Evolutionary conservation across 1,140 invertebrate species (phyloP).

Genomic region (Sycophaga agraensis): DNA sequence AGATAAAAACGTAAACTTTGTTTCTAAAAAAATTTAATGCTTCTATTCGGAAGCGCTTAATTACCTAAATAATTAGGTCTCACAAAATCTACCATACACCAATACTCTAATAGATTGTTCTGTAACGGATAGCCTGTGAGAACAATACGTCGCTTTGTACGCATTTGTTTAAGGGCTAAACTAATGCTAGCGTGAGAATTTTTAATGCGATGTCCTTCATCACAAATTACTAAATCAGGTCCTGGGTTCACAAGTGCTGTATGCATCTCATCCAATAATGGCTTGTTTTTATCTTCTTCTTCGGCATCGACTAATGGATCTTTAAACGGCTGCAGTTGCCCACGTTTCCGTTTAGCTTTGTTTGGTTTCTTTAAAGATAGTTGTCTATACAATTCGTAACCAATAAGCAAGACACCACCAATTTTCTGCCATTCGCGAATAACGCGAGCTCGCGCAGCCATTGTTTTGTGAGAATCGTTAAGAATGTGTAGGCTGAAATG

Average conservation of each 20-base stretch:
- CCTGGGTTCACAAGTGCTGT: constrained; percentile 85
- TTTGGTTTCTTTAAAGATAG: constrained; percentile 75
- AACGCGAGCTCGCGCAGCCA: constrained; percentile 78
- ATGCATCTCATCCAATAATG: constrained; percentile 84
- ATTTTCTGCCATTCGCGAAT: constrained; percentile 79
- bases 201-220: constrained; percentile 96
- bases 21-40: too few species aligned
- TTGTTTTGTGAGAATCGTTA: constrained; percentile 92
- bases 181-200: constrained; percentile 93
- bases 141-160: constrained; percentile 85
- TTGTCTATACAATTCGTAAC: constrained; percentile 94
- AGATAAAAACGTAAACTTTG: not conserved
- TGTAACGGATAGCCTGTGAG: constrained; percentile 96
- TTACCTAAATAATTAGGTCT: constrained; percentile 82
- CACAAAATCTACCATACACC: constrained; percentile 97
- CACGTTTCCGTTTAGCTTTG: constrained; percentile 53
- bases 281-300: constrained; percentile 81
- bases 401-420: constrained; percentile 94
- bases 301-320: constrained; percentile 58
- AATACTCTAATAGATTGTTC: constrained; percentile 94
- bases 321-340: constrained; percentile 49
- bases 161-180: constrained; percentile 86
- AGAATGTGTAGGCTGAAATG: constrained; percentile 87
- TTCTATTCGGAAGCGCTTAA: not conserved
- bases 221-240: constrained; percentile 92